A percentile compares a stretch with the other conserved stretches of the same genome.
phyloP scores from a whole-genome alignment of 1,140 invertebrate genomes.

The Drosophila ficusphila region DNA sequence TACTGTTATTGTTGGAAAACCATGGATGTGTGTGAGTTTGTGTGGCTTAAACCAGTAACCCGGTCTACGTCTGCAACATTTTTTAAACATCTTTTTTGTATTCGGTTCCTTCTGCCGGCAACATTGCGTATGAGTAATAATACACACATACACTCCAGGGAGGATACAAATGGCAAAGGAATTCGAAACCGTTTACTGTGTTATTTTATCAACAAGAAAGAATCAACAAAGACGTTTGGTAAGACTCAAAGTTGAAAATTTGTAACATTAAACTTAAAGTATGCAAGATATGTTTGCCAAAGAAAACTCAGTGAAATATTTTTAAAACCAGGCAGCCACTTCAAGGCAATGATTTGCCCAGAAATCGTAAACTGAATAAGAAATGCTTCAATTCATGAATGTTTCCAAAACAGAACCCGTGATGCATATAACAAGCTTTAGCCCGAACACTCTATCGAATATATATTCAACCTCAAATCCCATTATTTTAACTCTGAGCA shows the following conservation, averaged over 20 bases:
- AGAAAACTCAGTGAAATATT: too few relatives aligned
- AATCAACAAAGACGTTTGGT: not conserved
- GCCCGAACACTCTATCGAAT: too few relatives aligned
- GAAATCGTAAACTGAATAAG: too few relatives aligned
- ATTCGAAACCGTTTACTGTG: constrained; percentile 68
- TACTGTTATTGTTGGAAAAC: constrained; percentile 28
- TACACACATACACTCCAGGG: constrained; percentile 16
- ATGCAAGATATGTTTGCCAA: too few relatives aligned
- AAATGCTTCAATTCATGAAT: too few relatives aligned
- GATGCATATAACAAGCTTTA: too few relatives aligned
- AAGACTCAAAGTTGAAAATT: constrained; percentile 9
- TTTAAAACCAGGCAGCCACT: not conserved
- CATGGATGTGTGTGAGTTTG: not conserved
- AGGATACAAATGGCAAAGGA: constrained; percentile 21
- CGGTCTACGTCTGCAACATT: constrained; percentile 4
- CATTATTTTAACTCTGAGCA: not conserved
- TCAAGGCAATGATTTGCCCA: too few relatives aligned
- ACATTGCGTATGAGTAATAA: constrained; percentile 71
- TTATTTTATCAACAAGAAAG: constrained; percentile 19
- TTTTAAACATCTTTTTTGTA: constrained; percentile 16
- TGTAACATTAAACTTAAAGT: not conserved
- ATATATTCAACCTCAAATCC: not conserved
- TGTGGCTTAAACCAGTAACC: constrained; percentile 17
- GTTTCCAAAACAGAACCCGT: too few relatives aligned
- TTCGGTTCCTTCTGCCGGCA: constrained; percentile 10